These are phyloP conservation scores for Plotosus lineatus DNA, from an alignment of 2,113 vertebrate genomes.

Conservation along the genomic window DNA sequence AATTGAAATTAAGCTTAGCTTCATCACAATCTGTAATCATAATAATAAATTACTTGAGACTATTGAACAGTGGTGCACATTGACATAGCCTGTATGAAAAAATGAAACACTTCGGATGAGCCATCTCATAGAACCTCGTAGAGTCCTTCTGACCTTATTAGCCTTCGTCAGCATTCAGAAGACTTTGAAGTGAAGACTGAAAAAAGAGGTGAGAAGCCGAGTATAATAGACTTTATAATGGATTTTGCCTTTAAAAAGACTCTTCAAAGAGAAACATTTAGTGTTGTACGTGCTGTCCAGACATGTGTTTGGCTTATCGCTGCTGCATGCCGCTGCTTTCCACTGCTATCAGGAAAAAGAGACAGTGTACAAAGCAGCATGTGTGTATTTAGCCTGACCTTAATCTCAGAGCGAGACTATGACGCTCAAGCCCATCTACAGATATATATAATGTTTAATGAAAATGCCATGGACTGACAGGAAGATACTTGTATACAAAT, in stretches of 20 bases:
- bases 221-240: not conserved
- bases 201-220: constrained; percentile 1
- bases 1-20: not conserved
- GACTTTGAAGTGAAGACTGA: not conserved
- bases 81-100: not conserved
- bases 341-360: constrained; percentile 24
- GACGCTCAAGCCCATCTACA: not conserved
- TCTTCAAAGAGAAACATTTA: not conserved
- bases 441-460: not conserved
- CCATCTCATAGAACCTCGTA: constrained; percentile 19
- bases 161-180: not conserved
- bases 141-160: constrained; percentile 30
- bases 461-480: not conserved
- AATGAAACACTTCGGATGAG: not conserved
- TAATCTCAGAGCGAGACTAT: constrained; percentile 1
- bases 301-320: constrained; percentile 36
- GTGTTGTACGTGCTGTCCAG: not conserved
- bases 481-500: constrained; percentile 6
- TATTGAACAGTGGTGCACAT: not conserved
- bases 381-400: constrained; percentile 29
- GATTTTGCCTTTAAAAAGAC: not conserved
- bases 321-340: not conserved
- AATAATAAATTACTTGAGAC: not conserved
- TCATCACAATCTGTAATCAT: not conserved
- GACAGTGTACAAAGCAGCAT: constrained; percentile 4